phyloP scores from a whole-genome alignment of 2,888 invertebrate genomes.

The Rhagium mordax region DNA sequence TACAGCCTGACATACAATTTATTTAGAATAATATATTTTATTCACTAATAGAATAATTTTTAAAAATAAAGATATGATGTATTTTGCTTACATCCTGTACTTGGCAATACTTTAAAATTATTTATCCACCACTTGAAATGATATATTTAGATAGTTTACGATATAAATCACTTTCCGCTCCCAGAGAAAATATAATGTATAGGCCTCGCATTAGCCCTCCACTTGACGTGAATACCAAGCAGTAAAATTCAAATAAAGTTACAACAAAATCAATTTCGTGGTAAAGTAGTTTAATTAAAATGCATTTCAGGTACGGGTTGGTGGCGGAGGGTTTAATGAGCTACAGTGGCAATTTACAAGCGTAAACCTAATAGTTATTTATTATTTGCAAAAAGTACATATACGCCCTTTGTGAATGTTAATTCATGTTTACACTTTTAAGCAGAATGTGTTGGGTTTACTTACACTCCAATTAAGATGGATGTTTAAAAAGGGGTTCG shows the following conservation, averaged over 20 bases:
- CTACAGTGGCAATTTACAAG: not conserved
- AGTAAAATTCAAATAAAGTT: not conserved
- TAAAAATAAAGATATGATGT: too few species aligned
- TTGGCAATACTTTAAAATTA: too few species aligned
- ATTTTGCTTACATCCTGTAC: too few species aligned
- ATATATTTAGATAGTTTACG: not conserved
- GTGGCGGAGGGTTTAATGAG: not conserved
- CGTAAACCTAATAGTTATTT: not conserved
- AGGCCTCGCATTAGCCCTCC: not conserved
- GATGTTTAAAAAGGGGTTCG: not conserved
- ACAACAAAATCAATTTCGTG: not conserved
- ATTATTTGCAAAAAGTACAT: not conserved
- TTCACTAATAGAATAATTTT: too few species aligned
- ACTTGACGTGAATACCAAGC: slow-evolving; percentile 2
- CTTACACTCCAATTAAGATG: not conserved
- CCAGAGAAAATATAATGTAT: not conserved
- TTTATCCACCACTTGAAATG: not conserved
- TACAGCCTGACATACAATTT: too few species aligned
- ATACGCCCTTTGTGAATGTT: not conserved
- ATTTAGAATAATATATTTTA: too few species aligned
- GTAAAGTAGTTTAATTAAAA: slow-evolving; percentile 19
- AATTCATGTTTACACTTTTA: not conserved
- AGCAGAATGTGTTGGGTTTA: not conserved
- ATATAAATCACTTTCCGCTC: not conserved
- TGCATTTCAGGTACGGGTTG: not conserved